Base-by-base conservation (phyloP, 2,888 invertebrate species). In the Perizoma affinitatum region DNA sequence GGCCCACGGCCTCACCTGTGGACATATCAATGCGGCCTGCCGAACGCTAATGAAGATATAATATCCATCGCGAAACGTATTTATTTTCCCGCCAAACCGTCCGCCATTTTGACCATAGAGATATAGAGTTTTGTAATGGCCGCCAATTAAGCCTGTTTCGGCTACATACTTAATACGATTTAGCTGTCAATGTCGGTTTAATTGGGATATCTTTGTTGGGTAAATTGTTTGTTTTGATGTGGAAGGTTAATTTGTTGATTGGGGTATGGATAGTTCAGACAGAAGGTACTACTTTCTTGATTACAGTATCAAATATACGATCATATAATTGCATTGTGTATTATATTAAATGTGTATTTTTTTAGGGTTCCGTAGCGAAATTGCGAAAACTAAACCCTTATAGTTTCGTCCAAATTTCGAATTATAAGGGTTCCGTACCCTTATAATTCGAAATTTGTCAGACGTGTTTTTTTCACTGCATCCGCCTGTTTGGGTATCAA, bases 41-140 rank as follows among this genome's bases (percentile, higher is more conserved):
- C 72, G 80, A 79, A 84, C 89, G 84, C 83, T 91, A 92, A 92
- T 92, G 91, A 92, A 92, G 91, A 91, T 91, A 91, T 91, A 92
- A 92, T 92, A 92, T 92, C 90, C 82, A 87, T 85, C 87, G 83
- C 78, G 75, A 75, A 79, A 80, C 82, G 86, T 86, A 87, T 88
- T 89, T 87, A 90, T 90, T 87, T 86, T 83, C 79, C 87, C 79
- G 84, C 63, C 62, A 51, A 51, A 54, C 61, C 83, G 79, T 80
- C 78, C 82, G 83, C 83, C 81, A 69, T 68, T 73, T 70, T 69
- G 88, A 82, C 86, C 84, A 83, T 84, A 86, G 86, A 82, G 81
- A 79, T 65, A 58, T 55, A 61, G 54, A 63, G 80, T 80, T 80
- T 78, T 83, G 83, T 88, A 89, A 89, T 89, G 88, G 87, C 79